These are phyloP conservation scores for Pipistrellus kuhlii DNA, from an alignment of 2,797 vertebrate genomes.

Conservation along the genomic window DNA sequence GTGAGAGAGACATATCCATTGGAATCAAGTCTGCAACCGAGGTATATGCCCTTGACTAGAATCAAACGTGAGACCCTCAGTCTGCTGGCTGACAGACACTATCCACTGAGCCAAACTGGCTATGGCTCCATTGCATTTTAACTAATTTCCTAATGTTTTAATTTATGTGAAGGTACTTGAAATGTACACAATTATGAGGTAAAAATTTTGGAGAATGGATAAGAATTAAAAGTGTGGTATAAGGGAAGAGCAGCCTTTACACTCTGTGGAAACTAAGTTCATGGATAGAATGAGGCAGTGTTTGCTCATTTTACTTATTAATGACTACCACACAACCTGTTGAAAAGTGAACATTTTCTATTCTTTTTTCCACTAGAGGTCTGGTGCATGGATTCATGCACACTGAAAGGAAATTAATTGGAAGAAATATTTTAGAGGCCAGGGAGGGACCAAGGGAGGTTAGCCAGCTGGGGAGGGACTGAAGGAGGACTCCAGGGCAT, in stretches of 20 bases:
- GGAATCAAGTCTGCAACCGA: too few relatives aligned
- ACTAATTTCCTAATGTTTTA: constrained; percentile 29
- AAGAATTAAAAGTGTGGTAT: background rate
- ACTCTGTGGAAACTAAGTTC: constrained; percentile 57
- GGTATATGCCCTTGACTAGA: too few relatives aligned
- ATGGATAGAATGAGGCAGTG: constrained; percentile 25
- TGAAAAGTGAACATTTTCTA: constrained; percentile 49
- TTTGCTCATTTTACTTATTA: constrained; percentile 61
- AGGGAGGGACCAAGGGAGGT: too few relatives aligned
- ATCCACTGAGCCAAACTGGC: too few relatives aligned
- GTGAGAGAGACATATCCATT: too few relatives aligned
- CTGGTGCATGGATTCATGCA: too few relatives aligned
- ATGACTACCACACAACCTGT: background rate
- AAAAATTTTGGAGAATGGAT: constrained; percentile 49
- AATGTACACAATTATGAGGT: constrained; percentile 22
- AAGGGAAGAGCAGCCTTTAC: constrained; percentile 16
- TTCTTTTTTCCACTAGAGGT: constrained; percentile 9
- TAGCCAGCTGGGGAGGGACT: too few relatives aligned
- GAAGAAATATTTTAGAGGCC: too few relatives aligned
- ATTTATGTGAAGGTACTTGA: constrained; percentile 25
- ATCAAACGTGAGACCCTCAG: too few relatives aligned
- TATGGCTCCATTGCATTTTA: background rate
- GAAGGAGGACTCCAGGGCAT: too few relatives aligned
- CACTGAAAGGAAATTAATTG: too few relatives aligned
- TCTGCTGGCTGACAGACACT: too few relatives aligned